These are phyloP conservation scores for Microplitis deprimator DNA, from an alignment of 2,888 invertebrate species.

Conservation along the genomic window DNA sequence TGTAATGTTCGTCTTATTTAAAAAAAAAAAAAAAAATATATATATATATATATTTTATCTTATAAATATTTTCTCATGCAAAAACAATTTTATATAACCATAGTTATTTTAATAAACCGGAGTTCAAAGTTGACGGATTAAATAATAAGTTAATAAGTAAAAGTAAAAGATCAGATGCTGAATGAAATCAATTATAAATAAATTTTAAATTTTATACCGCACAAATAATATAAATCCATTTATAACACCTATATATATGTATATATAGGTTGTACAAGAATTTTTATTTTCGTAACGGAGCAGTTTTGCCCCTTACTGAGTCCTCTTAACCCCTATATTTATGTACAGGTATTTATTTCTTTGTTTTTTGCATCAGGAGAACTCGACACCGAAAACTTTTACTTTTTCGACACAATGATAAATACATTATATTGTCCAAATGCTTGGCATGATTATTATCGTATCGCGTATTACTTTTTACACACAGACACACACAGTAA, in stretches of 20 bases:
- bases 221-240: background rate
- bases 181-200: background rate
- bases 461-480: background rate
- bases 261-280: background rate
- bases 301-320: background rate
- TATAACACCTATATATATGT: background rate
- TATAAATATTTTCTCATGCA: background rate
- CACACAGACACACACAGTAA: background rate
- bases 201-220: background rate
- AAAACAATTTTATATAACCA: background rate
- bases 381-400: constrained; percentile 1
- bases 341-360: constrained; percentile 1
- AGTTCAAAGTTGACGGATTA: background rate
- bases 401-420: constrained; percentile 1
- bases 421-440: constrained; percentile 1
- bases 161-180: background rate
- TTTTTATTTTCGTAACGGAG: background rate
- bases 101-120: background rate
- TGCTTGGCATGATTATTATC: constrained; percentile 1
- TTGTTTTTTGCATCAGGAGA: background rate
- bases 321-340: background rate
- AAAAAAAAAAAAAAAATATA: too few relatives aligned
- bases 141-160: background rate
- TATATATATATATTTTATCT: too few relatives aligned
- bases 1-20: too few relatives aligned